Base-by-base conservation (phyloP, 2,797 vertebrate species). In the Antrozous pallidus region DNA sequence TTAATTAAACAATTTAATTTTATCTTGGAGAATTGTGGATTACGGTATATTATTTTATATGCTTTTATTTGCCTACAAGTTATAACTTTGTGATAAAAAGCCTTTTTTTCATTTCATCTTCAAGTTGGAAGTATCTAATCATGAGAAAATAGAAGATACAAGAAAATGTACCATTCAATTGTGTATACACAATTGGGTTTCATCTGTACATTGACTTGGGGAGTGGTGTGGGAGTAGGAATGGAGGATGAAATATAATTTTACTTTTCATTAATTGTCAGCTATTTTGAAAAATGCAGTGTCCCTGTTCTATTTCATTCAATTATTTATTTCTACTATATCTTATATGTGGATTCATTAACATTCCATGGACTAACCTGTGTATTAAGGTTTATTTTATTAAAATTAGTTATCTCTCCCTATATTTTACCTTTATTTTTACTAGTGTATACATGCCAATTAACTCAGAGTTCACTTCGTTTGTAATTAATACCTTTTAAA, bases 1-100 rank as follows among this genome's bases (percentile, higher is more conserved):
- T 86, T 94, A 97, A 95, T 97, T 97, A 94, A 47, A 20, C 11
- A 0, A n/a, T n/a, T n/a, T 97, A 97, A 97, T 98, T 96, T 96
- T 94, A 86, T 89, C 88, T 97, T 90, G 97, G 95, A 97, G 95
- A 74, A 97, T 93, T 96, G 94, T 96, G 61, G 69, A 83, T 97
- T 95, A n/a, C n/a, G n/a, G n/a, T n/a, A 8, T 88, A 86, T 9
- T 95, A 80, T 95, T 97, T 97, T 95, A 92, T 93, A 36, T 93
- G 33, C 36, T 88, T 58, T 92, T 97, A 16, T 69, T 94, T 95
- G 81, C 40, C 58, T 85, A 56, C 22, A 90, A 33, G 40, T 94
- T 93, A 42, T 65, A 95, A 75, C 51, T 95, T 93, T 94, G 51
- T 95, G 89, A 75, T 89, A 94, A 95, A 94, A 85, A 70, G 10